phyloP scores from a whole-genome alignment of 2,113 vertebrate genomes.

The Nesoenas mayeri region DNA sequence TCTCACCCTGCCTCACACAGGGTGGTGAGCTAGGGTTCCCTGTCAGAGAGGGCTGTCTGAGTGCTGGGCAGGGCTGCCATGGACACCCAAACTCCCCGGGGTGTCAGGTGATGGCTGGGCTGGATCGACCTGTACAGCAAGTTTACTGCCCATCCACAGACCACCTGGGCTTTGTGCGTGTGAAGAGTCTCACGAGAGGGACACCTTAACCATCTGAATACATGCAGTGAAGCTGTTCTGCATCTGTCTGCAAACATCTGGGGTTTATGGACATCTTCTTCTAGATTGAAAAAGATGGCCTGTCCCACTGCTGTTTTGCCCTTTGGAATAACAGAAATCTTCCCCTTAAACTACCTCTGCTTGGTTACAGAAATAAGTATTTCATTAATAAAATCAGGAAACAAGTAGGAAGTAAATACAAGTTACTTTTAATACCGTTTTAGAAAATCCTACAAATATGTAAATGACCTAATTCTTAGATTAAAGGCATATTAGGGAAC shows the following conservation, averaged over 20 bases:
- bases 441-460: background rate
- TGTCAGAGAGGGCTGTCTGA: background rate
- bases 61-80: background rate
- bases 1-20: background rate
- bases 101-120: background rate
- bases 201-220: background rate
- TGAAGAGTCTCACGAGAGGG: background rate
- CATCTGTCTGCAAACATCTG: background rate
- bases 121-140: background rate
- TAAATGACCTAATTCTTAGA: background rate
- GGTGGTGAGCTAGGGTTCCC: too few relatives aligned
- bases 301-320: background rate
- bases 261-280: background rate
- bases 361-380: background rate
- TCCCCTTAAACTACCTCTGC: background rate
- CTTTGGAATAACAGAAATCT: background rate
- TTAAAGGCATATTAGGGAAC: background rate
- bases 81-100: background rate
- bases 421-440: background rate
- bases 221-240: fast-evolving
- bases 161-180: background rate
- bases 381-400: background rate
- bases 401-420: background rate
- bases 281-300: background rate
- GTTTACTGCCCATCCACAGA: background rate